Percentiles rank a stretch among this genome's conserved stretches.
Evolutionary conservation across 2,888 invertebrate genomes (phyloP).

Genomic region (Caenorhabditis sp.): DNA sequence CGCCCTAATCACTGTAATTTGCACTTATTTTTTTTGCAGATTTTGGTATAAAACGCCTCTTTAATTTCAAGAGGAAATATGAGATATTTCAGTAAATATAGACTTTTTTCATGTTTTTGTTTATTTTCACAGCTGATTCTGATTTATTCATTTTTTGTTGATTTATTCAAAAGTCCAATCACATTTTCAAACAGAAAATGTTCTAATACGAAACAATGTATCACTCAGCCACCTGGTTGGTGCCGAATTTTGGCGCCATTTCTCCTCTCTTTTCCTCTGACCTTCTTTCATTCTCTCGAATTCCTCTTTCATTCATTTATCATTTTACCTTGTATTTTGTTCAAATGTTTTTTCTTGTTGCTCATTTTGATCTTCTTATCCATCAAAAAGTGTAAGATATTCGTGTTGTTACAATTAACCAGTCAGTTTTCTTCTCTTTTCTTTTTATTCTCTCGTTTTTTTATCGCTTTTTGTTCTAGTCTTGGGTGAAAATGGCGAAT

Average conservation of each 20-base stretch:
- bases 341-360: constrained; percentile 12
- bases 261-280: neutral
- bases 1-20: no score
- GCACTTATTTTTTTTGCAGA: no score
- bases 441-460: constrained; percentile 9
- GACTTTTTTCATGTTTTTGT: no score
- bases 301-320: neutral
- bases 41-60: no score
- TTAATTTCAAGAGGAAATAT: no score
- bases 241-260: neutral
- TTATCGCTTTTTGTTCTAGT: constrained; percentile 14
- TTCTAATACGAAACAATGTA: constrained; percentile 10
- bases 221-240: constrained; percentile 3
- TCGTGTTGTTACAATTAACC: neutral
- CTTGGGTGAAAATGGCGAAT: constrained; percentile 26
- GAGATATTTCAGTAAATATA: no score
- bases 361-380: constrained; percentile 1
- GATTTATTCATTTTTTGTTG: neutral
- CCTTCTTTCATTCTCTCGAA: neutral
- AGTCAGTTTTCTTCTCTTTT: neutral
- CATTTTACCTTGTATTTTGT: neutral
- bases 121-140: neutral
- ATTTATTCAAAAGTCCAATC: neutral
- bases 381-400: neutral
- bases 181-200: constrained; percentile 23